These are phyloP conservation scores for Hyalella azteca DNA, from an alignment of 2,888 invertebrate genomes.

Conservation along the genomic window DNA sequence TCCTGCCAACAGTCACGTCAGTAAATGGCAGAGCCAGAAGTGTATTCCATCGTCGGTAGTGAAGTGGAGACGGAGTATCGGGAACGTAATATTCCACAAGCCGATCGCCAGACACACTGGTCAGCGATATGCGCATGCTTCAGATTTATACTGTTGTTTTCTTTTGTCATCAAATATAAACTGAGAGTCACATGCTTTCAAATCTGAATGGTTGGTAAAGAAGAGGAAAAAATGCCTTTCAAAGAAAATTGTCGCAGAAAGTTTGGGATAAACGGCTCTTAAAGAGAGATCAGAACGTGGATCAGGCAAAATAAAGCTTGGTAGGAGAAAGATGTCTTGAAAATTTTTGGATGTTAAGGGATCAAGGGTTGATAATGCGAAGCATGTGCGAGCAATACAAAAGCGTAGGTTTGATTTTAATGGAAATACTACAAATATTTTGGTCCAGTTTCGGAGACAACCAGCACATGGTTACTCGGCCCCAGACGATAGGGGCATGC, in stretches of 20 bases:
- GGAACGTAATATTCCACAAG: constrained; percentile 31
- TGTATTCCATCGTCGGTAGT: constrained; percentile 70
- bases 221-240: neutral
- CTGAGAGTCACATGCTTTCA: constrained; percentile 3
- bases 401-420: too few species aligned
- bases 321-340: too few species aligned
- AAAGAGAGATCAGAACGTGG: too few species aligned
- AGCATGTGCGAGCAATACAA: too few species aligned
- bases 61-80: constrained; percentile 40
- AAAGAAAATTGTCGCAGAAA: neutral
- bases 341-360: too few species aligned
- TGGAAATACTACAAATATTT: too few species aligned
- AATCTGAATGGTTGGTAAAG: constrained; percentile 11
- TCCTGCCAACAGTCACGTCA: constrained; percentile 87
- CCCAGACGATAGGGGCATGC: too few species aligned
- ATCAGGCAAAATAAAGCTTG: too few species aligned
- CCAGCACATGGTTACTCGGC: too few species aligned
- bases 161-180: neutral
- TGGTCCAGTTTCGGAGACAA: too few species aligned
- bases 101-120: constrained; percentile 28
- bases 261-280: neutral
- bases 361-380: too few species aligned
- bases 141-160: neutral
- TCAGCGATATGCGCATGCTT: constrained; percentile 22
- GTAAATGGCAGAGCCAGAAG: constrained; percentile 90